Conservation (phyloP, 2,113 vertebrate genomes). For the Megalops atlanticus region DNA sequence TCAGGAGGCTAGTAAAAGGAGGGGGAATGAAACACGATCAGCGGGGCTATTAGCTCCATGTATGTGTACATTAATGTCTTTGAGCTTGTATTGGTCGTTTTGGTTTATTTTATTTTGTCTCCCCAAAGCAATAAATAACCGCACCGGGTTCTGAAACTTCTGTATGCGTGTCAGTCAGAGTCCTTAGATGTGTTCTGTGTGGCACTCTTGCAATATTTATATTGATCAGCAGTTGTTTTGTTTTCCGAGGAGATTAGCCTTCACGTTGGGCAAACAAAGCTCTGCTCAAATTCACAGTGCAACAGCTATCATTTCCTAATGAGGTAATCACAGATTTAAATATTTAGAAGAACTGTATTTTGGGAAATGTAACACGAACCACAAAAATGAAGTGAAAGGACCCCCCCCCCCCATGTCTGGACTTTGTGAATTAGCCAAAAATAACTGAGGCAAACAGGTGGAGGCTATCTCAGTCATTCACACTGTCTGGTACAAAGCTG, state of each 20-base stretch:
- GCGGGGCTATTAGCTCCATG: not conserved
- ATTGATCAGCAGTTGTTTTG: constrained; percentile 56
- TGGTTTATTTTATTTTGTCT: constrained; percentile 1
- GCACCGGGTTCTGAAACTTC: not conserved
- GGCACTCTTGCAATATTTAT: not conserved
- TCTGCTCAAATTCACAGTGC: constrained; percentile 50
- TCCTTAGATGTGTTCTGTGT: not conserved
- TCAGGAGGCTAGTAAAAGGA: not conserved
- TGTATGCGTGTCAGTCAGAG: not conserved
- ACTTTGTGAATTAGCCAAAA: constrained; percentile 48
- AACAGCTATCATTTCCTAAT: constrained; percentile 68
- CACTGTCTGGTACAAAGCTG: constrained; percentile 25
- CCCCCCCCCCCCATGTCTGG: not conserved
- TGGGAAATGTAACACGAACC: constrained; percentile 61
- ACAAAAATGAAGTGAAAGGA: constrained; percentile 51
- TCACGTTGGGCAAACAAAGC: constrained; percentile 55
- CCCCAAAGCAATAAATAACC: constrained; percentile 11
- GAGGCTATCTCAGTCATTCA: constrained; percentile 58
- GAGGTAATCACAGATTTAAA: constrained; percentile 66
- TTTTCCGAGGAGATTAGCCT: constrained; percentile 48
- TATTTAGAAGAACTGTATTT: constrained; percentile 60
- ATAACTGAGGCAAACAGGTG: constrained; percentile 61
- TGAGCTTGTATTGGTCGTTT: not conserved
- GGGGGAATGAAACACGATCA: not conserved
- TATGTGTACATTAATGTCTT: not conserved